Conservation (phyloP, 1,140 invertebrate species). For the Aleiodes sp. region DNA sequence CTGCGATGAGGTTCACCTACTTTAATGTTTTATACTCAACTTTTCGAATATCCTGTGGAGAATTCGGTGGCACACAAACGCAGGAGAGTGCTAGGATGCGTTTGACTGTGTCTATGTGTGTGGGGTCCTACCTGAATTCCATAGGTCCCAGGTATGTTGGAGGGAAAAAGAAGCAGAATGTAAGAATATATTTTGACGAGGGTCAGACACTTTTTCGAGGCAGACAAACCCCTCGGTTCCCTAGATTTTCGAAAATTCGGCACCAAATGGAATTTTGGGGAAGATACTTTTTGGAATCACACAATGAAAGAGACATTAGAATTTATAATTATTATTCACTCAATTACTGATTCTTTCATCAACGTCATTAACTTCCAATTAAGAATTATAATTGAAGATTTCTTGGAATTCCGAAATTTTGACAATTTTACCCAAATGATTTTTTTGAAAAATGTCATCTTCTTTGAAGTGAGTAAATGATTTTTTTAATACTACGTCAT, state of each 20-base stretch:
- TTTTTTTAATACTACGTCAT: no score
- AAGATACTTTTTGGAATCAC: no score
- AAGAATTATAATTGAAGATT: no score
- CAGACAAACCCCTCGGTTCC: neutral
- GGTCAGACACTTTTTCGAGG: conserved; percentile 31
- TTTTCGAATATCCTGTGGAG: neutral
- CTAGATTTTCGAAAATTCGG: no score
- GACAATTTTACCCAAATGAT: neutral
- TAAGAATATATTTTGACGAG: conserved; percentile 29
- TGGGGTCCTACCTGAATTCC: conserved; percentile 30
- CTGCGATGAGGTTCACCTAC: neutral
- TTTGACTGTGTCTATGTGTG: conserved; percentile 6
- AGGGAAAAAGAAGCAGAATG: conserved; percentile 5
- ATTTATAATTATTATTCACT: no score
- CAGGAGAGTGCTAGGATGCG: neutral
- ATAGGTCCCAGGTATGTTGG: conserved; percentile 33
- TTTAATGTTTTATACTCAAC: neutral
- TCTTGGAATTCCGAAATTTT: neutral
- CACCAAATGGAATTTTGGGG: no score
- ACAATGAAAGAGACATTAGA: no score
- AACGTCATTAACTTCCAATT: no score
- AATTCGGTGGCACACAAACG: neutral
- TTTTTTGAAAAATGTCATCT: neutral
- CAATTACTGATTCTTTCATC: no score
- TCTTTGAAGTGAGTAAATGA: neutral